These are phyloP conservation scores for Lacanobia wlatinum DNA, from an alignment of 2,888 invertebrate species.

Conservation along the genomic window DNA sequence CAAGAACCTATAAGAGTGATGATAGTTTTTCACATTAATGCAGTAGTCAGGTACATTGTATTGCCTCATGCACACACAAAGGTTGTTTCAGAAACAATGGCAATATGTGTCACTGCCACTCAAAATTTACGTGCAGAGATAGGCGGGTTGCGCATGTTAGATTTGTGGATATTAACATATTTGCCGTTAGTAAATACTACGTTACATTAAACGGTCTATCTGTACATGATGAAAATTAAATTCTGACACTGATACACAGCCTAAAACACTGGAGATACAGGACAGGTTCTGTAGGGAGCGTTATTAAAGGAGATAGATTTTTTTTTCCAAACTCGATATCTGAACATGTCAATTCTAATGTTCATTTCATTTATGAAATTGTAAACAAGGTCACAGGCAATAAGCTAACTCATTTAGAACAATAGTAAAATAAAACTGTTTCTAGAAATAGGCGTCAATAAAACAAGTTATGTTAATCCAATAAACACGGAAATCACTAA, in stretches of 20 bases:
- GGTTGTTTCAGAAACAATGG: conserved; percentile 48
- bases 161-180: conserved; percentile 22
- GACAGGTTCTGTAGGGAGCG: background rate
- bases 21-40: conserved; percentile 23
- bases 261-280: background rate
- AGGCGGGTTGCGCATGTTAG: conserved; percentile 17
- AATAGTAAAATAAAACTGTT: conserved; percentile 1
- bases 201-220: background rate
- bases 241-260: background rate
- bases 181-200: conserved; percentile 2
- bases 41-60: conserved; percentile 15
- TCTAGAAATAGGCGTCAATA: background rate
- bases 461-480: conserved; percentile 42
- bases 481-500: conserved; percentile 31
- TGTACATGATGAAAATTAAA: conserved; percentile 5
- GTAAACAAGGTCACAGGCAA: background rate
- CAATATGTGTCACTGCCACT: conserved; percentile 50
- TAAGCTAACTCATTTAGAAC: background rate
- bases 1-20: conserved; percentile 16
- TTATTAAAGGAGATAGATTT: background rate
- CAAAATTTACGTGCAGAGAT: conserved; percentile 27
- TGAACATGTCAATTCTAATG: background rate
- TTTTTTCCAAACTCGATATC: background rate
- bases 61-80: conserved; percentile 28
- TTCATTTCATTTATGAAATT: background rate